These are phyloP conservation scores for Disparrhopalites patrizii DNA, from an alignment of 2,888 invertebrate genomes.

Conservation along the genomic window DNA sequence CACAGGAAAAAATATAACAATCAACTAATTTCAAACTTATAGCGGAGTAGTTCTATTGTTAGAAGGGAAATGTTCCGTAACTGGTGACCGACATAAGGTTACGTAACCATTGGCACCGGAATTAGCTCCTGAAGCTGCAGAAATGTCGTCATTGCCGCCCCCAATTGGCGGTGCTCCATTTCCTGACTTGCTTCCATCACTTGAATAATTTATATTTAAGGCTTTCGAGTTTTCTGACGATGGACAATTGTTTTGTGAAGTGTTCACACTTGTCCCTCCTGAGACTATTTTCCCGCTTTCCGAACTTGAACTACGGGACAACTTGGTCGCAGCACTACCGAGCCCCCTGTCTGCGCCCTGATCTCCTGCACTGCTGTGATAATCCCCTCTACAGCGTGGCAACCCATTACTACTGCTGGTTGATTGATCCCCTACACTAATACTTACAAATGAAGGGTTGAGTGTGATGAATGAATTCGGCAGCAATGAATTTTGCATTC, in stretches of 20 bases:
- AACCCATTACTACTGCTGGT: neutral
- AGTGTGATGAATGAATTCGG: neutral
- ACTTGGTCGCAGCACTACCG: neutral
- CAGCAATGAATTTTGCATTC: neutral
- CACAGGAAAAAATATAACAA: too few relatives aligned
- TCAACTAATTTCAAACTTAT: constrained; percentile 16
- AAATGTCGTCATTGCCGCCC: neutral
- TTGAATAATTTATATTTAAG: constrained; percentile 32
- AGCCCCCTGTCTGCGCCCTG: neutral
- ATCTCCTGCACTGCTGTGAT: neutral
- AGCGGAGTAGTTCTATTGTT: constrained; percentile 43
- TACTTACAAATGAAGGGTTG: neutral
- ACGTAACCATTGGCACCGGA: constrained; percentile 34
- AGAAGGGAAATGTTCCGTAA: too few relatives aligned
- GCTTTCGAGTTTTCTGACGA: constrained; percentile 36
- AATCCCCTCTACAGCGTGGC: neutral
- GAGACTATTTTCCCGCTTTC: neutral
- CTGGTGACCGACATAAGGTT: constrained; percentile 35
- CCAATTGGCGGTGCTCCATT: constrained; percentile 11
- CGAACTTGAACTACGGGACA: constrained; percentile 25
- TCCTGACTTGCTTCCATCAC: constrained; percentile 36
- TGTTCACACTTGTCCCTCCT: neutral
- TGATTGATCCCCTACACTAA: neutral
- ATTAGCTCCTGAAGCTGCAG: neutral
- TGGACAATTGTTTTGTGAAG: neutral